Evolutionary conservation across 2,888 invertebrate species (phyloP).

Genomic region (Venusia cambrica): DNA sequence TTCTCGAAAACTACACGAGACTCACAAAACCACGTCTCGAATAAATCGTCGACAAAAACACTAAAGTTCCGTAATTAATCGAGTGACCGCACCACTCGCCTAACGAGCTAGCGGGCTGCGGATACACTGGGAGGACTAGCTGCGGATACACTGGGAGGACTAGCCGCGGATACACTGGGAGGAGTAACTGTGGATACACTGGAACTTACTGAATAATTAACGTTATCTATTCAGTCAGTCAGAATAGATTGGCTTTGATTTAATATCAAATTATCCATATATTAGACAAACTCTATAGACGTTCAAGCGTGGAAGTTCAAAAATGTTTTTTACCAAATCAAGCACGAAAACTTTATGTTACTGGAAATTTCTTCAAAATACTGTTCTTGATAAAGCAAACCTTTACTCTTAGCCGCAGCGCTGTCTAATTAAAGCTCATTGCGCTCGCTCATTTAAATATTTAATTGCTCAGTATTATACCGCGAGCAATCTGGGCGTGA

Average conservation of each 20-base stretch:
- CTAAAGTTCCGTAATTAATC: conserved; percentile 49
- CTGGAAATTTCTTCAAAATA: neutral
- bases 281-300: no score
- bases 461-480: conserved; percentile 44
- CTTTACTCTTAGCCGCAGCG: conserved; percentile 21
- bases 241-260: no score
- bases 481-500: conserved; percentile 8
- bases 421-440: conserved; percentile 56
- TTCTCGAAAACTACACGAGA: conserved; percentile 33
- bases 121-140: conserved; percentile 28
- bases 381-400: conserved; percentile 11
- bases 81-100: conserved; percentile 49
- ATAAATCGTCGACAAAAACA: no score
- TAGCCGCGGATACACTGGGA: no score
- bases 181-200: no score
- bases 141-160: no score
- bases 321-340: no score
- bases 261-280: no score
- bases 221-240: no score
- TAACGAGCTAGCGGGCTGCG: conserved; percentile 37
- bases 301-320: no score
- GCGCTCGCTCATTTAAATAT: conserved; percentile 53
- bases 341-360: no score
- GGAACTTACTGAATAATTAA: no score
- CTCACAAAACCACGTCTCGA: conserved; percentile 33